phyloP scores from a whole-genome alignment of 1,140 invertebrate species.

The Lasioglossum baleicum region DNA sequence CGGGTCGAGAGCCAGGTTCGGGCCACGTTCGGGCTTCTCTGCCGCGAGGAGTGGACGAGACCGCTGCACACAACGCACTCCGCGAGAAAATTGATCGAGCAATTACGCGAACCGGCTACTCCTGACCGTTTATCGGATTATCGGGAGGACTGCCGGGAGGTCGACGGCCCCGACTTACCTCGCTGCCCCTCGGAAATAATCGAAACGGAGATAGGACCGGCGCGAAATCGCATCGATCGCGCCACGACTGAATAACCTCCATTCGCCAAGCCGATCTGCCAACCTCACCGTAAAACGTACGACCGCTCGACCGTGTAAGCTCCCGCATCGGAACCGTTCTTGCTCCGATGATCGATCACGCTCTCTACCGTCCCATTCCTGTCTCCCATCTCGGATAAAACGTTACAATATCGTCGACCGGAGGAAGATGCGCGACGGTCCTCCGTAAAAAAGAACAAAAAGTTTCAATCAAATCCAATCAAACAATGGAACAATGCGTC shows the following conservation, averaged over 20 bases:
- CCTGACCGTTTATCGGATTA: slow-evolving; percentile 38
- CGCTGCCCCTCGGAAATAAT: slow-evolving; percentile 37
- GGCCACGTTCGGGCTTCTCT: no score
- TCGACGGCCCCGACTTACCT: slow-evolving; percentile 32
- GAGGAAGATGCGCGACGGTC: background rate
- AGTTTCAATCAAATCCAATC: no score
- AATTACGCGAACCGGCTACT: slow-evolving; percentile 51
- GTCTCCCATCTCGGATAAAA: slow-evolving; percentile 18
- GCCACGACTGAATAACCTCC: slow-evolving; percentile 35
- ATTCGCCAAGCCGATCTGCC: slow-evolving; percentile 46
- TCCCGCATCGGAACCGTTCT: slow-evolving; percentile 9
- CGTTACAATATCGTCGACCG: background rate
- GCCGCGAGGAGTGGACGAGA: no score
- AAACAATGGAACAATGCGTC: no score
- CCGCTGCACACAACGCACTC: no score
- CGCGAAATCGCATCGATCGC: slow-evolving; percentile 36
- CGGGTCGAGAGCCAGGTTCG: no score
- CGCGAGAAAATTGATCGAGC: slow-evolving; percentile 57
- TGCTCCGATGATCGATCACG: slow-evolving; percentile 56
- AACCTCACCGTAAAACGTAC: slow-evolving; percentile 41
- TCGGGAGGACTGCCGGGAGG: slow-evolving; percentile 20
- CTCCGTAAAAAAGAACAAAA: background rate
- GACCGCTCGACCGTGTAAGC: slow-evolving; percentile 39
- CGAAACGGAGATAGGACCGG: slow-evolving; percentile 28
- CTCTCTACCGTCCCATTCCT: slow-evolving; percentile 24